phyloP scores from a whole-genome alignment of 2,888 invertebrate genomes.

The Cantharis rufa region DNA sequence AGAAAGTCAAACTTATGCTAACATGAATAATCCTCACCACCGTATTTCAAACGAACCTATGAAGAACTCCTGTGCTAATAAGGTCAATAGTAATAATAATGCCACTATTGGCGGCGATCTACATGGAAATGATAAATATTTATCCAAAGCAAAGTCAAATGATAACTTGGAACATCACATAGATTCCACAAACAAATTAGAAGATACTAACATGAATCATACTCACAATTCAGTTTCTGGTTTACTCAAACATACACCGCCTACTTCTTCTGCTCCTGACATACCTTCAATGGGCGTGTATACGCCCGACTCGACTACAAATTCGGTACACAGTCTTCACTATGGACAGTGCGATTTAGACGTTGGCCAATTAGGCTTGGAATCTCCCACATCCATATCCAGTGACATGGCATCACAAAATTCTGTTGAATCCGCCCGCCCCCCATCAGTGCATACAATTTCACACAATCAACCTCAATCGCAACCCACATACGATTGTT shows the following conservation, averaged over 20 bases:
- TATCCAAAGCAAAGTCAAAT: conserved; percentile 20
- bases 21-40: background rate
- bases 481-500: conserved; percentile 65
- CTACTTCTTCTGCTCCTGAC: conserved; percentile 59
- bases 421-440: conserved; percentile 65
- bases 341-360: conserved; percentile 83
- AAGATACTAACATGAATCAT: conserved; percentile 34
- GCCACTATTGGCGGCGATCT: background rate
- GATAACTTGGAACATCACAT: conserved; percentile 22
- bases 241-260: conserved; percentile 57
- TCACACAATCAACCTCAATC: conserved; percentile 41
- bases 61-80: conserved; percentile 1
- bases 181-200: conserved; percentile 18
- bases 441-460: conserved; percentile 61
- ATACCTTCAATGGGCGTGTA: conserved; percentile 85
- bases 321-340: conserved; percentile 77
- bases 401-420: conserved; percentile 82
- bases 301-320: conserved; percentile 82
- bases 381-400: conserved; percentile 87
- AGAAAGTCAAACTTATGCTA: background rate
- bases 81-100: conserved; percentile 2
- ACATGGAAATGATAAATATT: conserved; percentile 7
- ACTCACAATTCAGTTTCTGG: conserved; percentile 37
- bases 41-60: background rate
- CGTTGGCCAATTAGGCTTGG: conserved; percentile 80